These are phyloP conservation scores for Leucoptera coffeella DNA, from an alignment of 2,888 invertebrate species.

Conservation along the genomic window DNA sequence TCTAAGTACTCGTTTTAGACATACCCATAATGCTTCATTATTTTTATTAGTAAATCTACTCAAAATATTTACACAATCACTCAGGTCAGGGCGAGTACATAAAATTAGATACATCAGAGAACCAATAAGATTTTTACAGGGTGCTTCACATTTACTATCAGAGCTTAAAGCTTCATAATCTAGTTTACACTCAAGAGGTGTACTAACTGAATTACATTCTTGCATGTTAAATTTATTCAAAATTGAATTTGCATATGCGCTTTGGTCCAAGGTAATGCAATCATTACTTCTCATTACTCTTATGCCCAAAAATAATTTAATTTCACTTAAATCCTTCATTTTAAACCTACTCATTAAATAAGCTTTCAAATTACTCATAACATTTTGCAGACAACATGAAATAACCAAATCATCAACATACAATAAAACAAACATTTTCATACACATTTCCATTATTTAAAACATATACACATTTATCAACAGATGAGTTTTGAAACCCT, in stretches of 20 bases:
- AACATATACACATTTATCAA: slow-evolving; percentile 8
- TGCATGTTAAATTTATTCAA: slow-evolving; percentile 9
- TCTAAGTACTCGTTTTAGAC: slow-evolving; percentile 7
- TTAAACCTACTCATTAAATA: slow-evolving; percentile 8
- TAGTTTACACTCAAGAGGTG: slow-evolving; percentile 6
- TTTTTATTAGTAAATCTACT: slow-evolving; percentile 9
- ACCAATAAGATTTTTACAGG: slow-evolving; percentile 4
- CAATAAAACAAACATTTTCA: slow-evolving; percentile 8
- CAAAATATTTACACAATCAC: slow-evolving; percentile 10
- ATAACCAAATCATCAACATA: slow-evolving; percentile 8
- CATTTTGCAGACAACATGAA: slow-evolving; percentile 4
- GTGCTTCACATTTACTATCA: not conserved
- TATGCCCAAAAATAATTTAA: slow-evolving; percentile 9
- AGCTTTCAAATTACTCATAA: slow-evolving; percentile 6
- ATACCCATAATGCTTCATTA: not conserved
- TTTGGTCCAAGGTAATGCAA: slow-evolving; percentile 8
- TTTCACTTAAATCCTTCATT: slow-evolving; percentile 7
- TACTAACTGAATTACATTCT: slow-evolving; percentile 7
- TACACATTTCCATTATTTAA: slow-evolving; percentile 6
- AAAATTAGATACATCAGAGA: slow-evolving; percentile 5
- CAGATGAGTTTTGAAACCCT: slow-evolving; percentile 8
- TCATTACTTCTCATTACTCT: slow-evolving; percentile 6
- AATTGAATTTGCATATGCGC: slow-evolving; percentile 7
- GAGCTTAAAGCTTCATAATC: slow-evolving; percentile 5
- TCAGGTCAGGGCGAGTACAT: slow-evolving; percentile 9